phyloP scores from a whole-genome alignment of 2,113 vertebrate genomes.

The Mastomys coucha region DNA sequence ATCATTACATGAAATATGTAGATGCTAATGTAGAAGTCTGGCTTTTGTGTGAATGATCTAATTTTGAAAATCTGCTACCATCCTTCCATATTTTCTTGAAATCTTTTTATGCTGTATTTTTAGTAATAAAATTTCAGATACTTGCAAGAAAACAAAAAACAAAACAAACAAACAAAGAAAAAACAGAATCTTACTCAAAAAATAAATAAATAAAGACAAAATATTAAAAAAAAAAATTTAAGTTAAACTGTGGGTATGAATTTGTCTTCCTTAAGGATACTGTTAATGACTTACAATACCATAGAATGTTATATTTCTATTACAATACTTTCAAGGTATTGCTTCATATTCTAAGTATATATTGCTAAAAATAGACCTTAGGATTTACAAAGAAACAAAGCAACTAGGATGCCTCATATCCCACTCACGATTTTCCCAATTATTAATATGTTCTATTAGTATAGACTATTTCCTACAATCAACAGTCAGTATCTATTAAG shows the following conservation, averaged over 20 bases:
- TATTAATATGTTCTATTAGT: not conserved
- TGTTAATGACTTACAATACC: not conserved
- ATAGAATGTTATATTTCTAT: not conserved
- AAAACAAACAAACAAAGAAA: no score
- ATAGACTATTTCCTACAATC: not conserved
- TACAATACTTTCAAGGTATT: not conserved
- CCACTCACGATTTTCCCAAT: not conserved
- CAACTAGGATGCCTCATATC: not conserved
- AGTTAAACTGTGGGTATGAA: not conserved
- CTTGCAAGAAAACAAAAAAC: no score
- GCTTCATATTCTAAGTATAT: not conserved
- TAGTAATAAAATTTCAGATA: slow-evolving; percentile 17
- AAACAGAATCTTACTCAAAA: no score
- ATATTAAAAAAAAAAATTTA: not conserved
- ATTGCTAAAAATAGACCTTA: not conserved
- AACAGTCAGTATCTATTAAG: not conserved
- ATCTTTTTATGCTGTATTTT: not conserved
- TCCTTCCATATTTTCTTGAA: not conserved
- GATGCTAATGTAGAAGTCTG: no score
- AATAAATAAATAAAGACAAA: no score
- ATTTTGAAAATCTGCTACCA: not conserved
- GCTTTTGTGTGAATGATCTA: not conserved
- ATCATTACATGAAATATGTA: not conserved
- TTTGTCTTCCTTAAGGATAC: not conserved
- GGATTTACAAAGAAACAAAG: not conserved